A percentile compares a stretch with the other conserved stretches of the same genome.
Conservation (phyloP, 2,888 invertebrate species). For the Drosophila barbarae region DNA sequence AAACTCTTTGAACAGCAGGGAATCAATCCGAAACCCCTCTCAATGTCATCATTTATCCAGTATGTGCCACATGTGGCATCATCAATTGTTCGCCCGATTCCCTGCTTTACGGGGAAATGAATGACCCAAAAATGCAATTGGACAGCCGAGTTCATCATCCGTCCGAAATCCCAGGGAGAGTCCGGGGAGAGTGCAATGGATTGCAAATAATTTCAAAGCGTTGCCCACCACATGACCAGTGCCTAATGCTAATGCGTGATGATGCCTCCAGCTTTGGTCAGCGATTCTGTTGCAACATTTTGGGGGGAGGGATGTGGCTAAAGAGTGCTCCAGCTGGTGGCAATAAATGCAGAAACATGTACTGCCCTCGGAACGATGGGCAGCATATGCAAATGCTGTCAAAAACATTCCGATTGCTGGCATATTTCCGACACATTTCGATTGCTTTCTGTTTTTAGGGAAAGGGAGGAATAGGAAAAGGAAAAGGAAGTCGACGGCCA, state of each 20-base stretch:
- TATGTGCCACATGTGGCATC: slow-evolving; percentile 17
- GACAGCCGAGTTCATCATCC: slow-evolving; percentile 37
- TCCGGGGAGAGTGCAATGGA: slow-evolving; percentile 25
- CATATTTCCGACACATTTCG: slow-evolving; percentile 43
- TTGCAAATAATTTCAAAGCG: slow-evolving; percentile 39
- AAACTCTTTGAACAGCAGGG: neutral
- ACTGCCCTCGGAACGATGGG: slow-evolving; percentile 21
- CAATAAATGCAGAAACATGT: slow-evolving; percentile 40
- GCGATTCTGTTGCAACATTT: slow-evolving; percentile 11
- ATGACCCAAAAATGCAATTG: slow-evolving; percentile 33
- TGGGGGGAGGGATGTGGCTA: neutral
- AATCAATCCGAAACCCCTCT: slow-evolving; percentile 14
- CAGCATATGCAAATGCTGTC: slow-evolving; percentile 56
- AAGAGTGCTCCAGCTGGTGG: slow-evolving; percentile 12
- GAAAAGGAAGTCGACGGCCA: slow-evolving; percentile 1
- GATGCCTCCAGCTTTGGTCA: slow-evolving; percentile 40
- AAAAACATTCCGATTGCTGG: slow-evolving; percentile 36
- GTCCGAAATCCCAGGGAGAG: slow-evolving; percentile 8
- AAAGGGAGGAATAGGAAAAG: neutral
- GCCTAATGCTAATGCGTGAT: slow-evolving; percentile 34
- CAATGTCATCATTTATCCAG: slow-evolving; percentile 25
- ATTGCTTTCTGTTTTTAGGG: slow-evolving; percentile 11
- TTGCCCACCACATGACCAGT: slow-evolving; percentile 14
- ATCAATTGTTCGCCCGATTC: slow-evolving; percentile 25
- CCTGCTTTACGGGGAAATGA: slow-evolving; percentile 9